Evolutionary conservation across 2,888 invertebrate species (phyloP).

Genomic region (Pseudococcus jackbeardsleyi): DNA sequence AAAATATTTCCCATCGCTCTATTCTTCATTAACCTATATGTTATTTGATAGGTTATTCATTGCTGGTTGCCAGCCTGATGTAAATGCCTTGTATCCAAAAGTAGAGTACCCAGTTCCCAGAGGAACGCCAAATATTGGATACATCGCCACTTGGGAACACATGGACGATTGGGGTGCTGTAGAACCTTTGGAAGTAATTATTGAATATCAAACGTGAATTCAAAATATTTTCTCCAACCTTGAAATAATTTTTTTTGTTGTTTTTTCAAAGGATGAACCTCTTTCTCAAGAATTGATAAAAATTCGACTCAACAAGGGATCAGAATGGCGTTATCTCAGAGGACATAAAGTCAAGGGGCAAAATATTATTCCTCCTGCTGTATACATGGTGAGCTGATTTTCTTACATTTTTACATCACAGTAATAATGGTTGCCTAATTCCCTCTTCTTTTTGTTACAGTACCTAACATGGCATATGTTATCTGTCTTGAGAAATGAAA

Average conservation of each 20-base stretch:
- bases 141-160: slow-evolving; percentile 89
- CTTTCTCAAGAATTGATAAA: slow-evolving; percentile 57
- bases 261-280: slow-evolving; percentile 43
- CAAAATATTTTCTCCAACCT: not conserved
- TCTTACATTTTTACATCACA: not conserved
- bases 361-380: slow-evolving; percentile 58
- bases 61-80: slow-evolving; percentile 80
- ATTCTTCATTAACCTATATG: not conserved
- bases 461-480: slow-evolving; percentile 82
- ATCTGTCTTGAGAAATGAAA: slow-evolving; percentile 77
- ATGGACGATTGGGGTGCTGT: slow-evolving; percentile 81
- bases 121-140: slow-evolving; percentile 86
- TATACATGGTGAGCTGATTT: slow-evolving; percentile 57
- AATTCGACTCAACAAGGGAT: slow-evolving; percentile 59
- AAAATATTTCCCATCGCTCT: not conserved
- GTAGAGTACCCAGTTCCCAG: slow-evolving; percentile 86
- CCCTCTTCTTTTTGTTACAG: slow-evolving; percentile 68
- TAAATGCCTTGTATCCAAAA: slow-evolving; percentile 82
- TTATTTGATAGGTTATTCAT: slow-evolving; percentile 75
- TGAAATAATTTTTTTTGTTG: slow-evolving; percentile 70
- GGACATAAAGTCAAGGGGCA: slow-evolving; percentile 60
- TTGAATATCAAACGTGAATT: not conserved
- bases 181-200: slow-evolving; percentile 70
- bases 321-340: slow-evolving; percentile 53
- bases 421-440: not conserved